These are phyloP conservation scores for Anthopleura sola DNA, from an alignment of 64 coral and sea anemone species.

Conservation along the genomic window DNA sequence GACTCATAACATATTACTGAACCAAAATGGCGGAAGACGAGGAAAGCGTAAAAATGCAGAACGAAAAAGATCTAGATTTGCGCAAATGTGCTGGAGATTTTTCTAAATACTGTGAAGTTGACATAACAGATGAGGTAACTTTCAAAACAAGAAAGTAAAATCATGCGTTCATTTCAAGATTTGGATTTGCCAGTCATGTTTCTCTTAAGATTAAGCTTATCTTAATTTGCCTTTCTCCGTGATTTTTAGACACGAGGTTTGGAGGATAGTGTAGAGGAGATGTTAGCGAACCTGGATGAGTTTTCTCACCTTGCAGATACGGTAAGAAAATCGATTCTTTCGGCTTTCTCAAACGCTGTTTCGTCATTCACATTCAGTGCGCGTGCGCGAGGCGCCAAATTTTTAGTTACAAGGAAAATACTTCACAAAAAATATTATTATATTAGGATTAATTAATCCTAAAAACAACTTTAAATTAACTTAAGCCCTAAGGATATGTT, in stretches of 20 bases:
- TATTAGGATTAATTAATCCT: not conserved
- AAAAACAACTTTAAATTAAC: not conserved
- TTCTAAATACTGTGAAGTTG: conserved; percentile 77
- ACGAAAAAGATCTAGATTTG: conserved; percentile 37
- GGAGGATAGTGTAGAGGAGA: conserved; percentile 89
- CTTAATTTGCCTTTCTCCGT: not conserved
- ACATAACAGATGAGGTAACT: conserved; percentile 79
- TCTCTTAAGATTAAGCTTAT: not conserved
- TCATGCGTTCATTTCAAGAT: not conserved
- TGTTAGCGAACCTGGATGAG: conserved; percentile 93
- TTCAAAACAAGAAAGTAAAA: not conserved
- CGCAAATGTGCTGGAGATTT: conserved; percentile 69
- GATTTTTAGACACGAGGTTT: conserved; percentile 61
- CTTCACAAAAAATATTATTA: not conserved
- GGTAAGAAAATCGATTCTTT: conserved; percentile 41
- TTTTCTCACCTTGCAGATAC: conserved; percentile 97
- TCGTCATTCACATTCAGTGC: not conserved
- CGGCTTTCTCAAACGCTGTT: not conserved
- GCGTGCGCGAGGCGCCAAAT: not conserved
- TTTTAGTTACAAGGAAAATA: not conserved
- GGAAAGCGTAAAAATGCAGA: conserved; percentile 1
- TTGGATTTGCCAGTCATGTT: not conserved
- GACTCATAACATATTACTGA: not conserved
- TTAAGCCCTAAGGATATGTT: not conserved
- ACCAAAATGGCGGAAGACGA: conserved; percentile 76